Conservation (phyloP, 2,888 invertebrate species). For the Troglohyphantes excavatus region DNA sequence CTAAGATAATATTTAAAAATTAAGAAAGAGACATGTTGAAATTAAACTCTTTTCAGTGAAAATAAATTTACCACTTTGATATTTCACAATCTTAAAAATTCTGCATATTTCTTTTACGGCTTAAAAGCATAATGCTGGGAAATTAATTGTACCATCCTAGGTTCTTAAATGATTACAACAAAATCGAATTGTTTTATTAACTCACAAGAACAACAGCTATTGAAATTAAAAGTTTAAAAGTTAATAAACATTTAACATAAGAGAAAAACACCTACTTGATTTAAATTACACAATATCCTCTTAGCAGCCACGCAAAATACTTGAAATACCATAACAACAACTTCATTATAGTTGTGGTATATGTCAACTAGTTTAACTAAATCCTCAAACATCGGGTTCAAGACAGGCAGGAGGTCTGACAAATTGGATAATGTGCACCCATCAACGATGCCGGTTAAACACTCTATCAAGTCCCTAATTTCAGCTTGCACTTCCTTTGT, state of each 20-base stretch:
- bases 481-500: constrained; percentile 87
- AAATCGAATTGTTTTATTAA: too few species aligned
- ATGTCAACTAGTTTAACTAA: constrained; percentile 88
- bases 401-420: constrained; percentile 84
- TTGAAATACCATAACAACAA: constrained; percentile 89
- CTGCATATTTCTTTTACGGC: too few species aligned
- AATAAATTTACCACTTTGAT: too few species aligned
- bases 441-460: constrained; percentile 85
- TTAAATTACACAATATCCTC: constrained; percentile 87
- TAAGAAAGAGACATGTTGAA: too few species aligned
- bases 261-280: constrained; percentile 57
- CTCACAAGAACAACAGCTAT: not conserved
- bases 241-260: constrained; percentile 70
- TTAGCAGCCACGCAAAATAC: constrained; percentile 89
- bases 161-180: too few species aligned
- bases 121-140: too few species aligned
- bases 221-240: not conserved
- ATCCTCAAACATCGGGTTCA: constrained; percentile 87
- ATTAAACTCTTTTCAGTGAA: too few species aligned
- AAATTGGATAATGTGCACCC: constrained; percentile 81
- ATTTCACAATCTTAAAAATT: too few species aligned
- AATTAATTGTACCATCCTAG: too few species aligned
- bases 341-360: constrained; percentile 90
- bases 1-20: too few species aligned
- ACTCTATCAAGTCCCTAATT: constrained; percentile 89